Conservation (phyloP, 2,888 invertebrate genomes). For the Idaea straminata region DNA sequence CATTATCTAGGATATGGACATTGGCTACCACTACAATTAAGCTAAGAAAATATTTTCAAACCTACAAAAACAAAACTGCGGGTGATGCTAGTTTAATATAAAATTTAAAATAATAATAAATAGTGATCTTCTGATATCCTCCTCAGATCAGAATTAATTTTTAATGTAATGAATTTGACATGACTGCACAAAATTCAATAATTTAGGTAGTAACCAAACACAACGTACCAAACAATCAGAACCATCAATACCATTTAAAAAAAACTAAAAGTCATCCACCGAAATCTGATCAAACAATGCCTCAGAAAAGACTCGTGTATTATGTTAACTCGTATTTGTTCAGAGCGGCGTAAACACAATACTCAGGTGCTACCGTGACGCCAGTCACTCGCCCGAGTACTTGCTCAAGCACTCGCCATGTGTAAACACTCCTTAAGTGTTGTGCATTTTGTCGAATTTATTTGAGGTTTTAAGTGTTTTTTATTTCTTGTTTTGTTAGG, state of each 20-base stretch:
- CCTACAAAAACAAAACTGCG: too few relatives aligned
- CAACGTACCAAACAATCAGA: conserved; percentile 9
- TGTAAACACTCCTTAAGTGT: conserved; percentile 53
- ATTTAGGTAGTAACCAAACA: neutral
- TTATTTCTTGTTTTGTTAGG: neutral
- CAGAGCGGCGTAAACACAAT: conserved; percentile 67
- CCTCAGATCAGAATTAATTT: neutral
- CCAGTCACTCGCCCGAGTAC: conserved; percentile 54
- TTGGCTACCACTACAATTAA: too few relatives aligned
- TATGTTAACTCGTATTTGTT: conserved; percentile 45
- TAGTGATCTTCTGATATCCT: neutral
- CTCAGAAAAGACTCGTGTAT: conserved; percentile 53
- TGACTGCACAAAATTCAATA: neutral
- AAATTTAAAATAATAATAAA: neutral
- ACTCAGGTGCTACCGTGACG: conserved; percentile 58
- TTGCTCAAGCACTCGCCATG: conserved; percentile 48
- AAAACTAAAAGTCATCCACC: conserved; percentile 20
- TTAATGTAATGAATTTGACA: neutral
- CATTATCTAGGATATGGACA: too few relatives aligned
- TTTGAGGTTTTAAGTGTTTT: neutral
- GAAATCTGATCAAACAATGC: conserved; percentile 43
- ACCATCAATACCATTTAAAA: neutral
- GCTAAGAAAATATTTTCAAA: neutral
- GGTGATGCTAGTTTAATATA: too few relatives aligned
- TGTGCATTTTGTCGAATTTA: conserved; percentile 20